These are phyloP conservation scores for Eumeta japonica DNA, from an alignment of 1,140 invertebrate species.

Conservation along the genomic window DNA sequence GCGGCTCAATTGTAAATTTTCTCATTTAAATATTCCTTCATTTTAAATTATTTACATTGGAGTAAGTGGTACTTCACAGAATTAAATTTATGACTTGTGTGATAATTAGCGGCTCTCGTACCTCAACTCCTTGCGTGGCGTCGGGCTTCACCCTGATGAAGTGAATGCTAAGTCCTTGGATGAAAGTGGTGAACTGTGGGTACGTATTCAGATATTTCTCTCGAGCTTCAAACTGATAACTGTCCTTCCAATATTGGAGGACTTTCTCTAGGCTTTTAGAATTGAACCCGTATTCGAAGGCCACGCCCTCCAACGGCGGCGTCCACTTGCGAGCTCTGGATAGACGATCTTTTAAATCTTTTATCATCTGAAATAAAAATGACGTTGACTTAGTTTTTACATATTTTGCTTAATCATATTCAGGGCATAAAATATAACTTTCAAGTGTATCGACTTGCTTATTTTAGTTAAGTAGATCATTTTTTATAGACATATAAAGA, in stretches of 20 bases:
- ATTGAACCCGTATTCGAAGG: too few relatives aligned
- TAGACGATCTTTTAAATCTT: slow-evolving; percentile 65
- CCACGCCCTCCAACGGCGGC: slow-evolving; percentile 67
- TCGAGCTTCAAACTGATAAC: slow-evolving; percentile 70
- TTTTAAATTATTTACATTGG: not conserved
- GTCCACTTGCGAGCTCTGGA: slow-evolving; percentile 56
- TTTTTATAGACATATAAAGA: too few relatives aligned
- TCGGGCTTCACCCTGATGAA: slow-evolving; percentile 44
- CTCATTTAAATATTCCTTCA: not conserved
- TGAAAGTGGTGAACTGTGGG: slow-evolving; percentile 70
- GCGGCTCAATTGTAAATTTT: too few relatives aligned
- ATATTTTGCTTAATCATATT: too few relatives aligned
- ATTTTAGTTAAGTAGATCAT: too few relatives aligned
- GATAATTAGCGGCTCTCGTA: slow-evolving; percentile 68
- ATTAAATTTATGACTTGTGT: too few relatives aligned
- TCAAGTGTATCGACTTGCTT: too few relatives aligned
- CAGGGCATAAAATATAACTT: too few relatives aligned
- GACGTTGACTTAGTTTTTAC: too few relatives aligned
- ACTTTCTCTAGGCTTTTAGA: slow-evolving; percentile 64
- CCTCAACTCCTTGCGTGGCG: slow-evolving; percentile 22
- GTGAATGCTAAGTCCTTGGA: slow-evolving; percentile 61
- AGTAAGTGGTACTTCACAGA: too few relatives aligned
- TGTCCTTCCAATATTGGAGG: slow-evolving; percentile 69
- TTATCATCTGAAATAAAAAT: too few relatives aligned
- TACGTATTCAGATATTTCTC: slow-evolving; percentile 70